Conservation (phyloP, 2,797 vertebrate species). For the Kryptopterus vitreolus region DNA sequence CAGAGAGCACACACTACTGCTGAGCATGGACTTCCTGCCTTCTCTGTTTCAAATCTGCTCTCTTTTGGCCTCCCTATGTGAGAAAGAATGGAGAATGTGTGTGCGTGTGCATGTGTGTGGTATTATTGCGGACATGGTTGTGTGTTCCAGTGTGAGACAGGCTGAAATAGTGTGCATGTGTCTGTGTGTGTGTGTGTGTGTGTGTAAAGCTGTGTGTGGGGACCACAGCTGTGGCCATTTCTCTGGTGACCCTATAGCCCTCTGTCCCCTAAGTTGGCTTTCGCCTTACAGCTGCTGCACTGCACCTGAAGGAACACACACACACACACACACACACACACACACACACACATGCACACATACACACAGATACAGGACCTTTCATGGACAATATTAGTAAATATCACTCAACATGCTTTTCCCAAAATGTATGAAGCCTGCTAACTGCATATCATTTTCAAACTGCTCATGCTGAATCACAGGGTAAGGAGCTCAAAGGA, state of each 20-base stretch:
- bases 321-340: slow-evolving; percentile 50
- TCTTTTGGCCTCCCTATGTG: slow-evolving; percentile 14
- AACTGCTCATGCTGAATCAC: neutral
- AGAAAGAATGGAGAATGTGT: neutral
- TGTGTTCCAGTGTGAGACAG: slow-evolving; percentile 12
- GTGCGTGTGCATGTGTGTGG: neutral
- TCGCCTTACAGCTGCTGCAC: slow-evolving; percentile 68
- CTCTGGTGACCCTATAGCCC: slow-evolving; percentile 53
- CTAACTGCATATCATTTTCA: neutral
- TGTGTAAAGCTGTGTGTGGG: slow-evolving; percentile 41
- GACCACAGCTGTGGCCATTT: slow-evolving; percentile 57
- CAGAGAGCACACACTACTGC: slow-evolving; percentile 9
- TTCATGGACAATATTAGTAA: too few species aligned
- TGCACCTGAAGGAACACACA: slow-evolving; percentile 71
- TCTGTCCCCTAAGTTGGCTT: slow-evolving; percentile 65
- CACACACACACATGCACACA: slow-evolving; percentile 21
- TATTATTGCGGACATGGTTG: neutral
- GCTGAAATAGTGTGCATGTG: slow-evolving; percentile 27
- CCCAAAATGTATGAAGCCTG: neutral
- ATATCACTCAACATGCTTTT: too few species aligned
- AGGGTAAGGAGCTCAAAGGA: neutral
- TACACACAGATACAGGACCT: neutral
- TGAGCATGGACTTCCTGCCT: slow-evolving; percentile 29
- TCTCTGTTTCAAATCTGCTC: slow-evolving; percentile 25
- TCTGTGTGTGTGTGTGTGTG: slow-evolving; percentile 33